Base-by-base conservation (phyloP, 2,888 invertebrate species). In the Tetranychus piercei region DNA sequence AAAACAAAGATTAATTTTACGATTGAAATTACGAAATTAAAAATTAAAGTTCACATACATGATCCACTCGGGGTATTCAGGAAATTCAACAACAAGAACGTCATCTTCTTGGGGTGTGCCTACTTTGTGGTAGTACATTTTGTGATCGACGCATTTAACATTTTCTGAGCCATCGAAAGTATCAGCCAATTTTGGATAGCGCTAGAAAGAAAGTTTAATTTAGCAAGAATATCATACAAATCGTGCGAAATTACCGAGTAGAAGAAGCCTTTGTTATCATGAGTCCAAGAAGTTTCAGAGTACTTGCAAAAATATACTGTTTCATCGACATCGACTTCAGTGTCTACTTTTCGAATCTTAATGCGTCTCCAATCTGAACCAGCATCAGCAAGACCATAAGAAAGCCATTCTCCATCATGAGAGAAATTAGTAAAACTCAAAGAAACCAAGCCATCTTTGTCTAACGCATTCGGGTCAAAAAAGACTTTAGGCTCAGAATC, bases 281-380 rank as follows among this genome's bases (percentile, higher is more conserved):
- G 92, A 44, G 92, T 92, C 96, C 96, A 99, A 0, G 91, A 87
- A 83, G 96, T 87, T 18, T 88, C 86, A 1, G 94, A 90, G 82
- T 91, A 96, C 83, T 96, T 96, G 0, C 95, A 91, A 82, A 92
- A 91, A 80, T 90, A 88, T 78, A 99, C 84, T n/a, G 88, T 86
- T 82, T 99, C 97, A 18, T 89, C 87, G 79, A 91, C 90, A 81
- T 95, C 92, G 81, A 91, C 86, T 74, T 90, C 90, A 84, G 84
- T 82, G 69, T 81, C 80, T 15, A 82, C 80, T 73, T 79, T 77
- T 77, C 69, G 44, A 44, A 84, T 84, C 80, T 84, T 82, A 80
- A 97, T 91, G 73, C 90, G 92, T 78, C 89, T 88, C 97, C 97
- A 97, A 82, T 99, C 97, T 1, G 95, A 95, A 0, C 97, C 97